Percentiles rank a stretch among this genome's conserved stretches.
Evolutionary conservation across 1,140 invertebrate species (phyloP).

Genomic region (Kradibia gibbosae): DNA sequence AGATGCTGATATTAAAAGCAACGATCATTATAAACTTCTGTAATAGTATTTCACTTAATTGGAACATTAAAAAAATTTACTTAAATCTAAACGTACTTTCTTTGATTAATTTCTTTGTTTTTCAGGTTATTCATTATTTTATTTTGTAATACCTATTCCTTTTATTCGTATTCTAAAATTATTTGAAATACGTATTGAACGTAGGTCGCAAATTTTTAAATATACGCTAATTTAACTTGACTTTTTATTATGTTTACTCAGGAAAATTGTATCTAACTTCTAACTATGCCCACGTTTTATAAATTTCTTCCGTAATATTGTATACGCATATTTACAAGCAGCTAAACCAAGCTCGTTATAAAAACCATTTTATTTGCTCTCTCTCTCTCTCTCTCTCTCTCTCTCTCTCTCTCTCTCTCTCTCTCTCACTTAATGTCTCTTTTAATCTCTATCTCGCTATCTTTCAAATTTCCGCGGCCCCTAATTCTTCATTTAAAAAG

Average conservation of each 20-base stretch:
- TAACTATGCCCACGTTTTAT: background rate
- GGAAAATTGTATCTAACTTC: background rate
- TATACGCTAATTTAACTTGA: background rate
- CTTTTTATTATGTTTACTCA: background rate
- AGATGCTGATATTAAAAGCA: too few relatives aligned
- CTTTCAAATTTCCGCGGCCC: background rate
- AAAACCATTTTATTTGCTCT: background rate
- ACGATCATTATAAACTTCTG: too few relatives aligned
- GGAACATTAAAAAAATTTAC: too few relatives aligned
- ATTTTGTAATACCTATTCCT: too few relatives aligned
- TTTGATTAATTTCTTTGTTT: too few relatives aligned
- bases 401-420: background rate
- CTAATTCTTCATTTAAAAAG: background rate
- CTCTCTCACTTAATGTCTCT: background rate
- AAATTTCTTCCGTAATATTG: conserved; percentile 8
- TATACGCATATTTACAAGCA: background rate
- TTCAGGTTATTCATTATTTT: too few relatives aligned
- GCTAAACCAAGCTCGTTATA: background rate
- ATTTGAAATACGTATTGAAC: background rate
- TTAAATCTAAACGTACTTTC: too few relatives aligned
- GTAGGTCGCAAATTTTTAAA: too few relatives aligned
- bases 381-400: background rate
- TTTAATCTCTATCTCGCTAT: background rate
- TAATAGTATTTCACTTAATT: too few relatives aligned
- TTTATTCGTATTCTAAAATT: background rate